Evolutionary conservation across 2,113 vertebrate species (phyloP).

Genomic region (Hemiprocne comata): DNA sequence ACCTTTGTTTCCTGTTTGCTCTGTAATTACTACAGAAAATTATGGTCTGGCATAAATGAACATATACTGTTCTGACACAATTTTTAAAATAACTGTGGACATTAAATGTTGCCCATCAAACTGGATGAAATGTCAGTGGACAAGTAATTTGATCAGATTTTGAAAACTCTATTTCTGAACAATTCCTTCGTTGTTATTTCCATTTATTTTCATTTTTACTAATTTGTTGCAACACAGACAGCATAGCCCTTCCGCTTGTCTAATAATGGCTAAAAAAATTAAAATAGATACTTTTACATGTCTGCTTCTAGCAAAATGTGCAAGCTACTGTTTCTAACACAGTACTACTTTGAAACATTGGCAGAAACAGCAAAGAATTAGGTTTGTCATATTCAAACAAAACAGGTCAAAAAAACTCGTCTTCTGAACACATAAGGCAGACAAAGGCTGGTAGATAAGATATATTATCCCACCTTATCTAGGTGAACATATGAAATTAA

Average conservation of each 20-base stretch:
- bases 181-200: background rate
- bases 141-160: background rate
- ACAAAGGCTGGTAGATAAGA: background rate
- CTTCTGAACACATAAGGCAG: background rate
- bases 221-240: background rate
- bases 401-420: background rate
- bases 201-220: background rate
- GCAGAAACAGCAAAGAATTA: background rate
- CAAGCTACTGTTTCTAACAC: background rate
- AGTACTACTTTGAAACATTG: background rate
- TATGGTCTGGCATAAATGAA: background rate
- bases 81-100: background rate
- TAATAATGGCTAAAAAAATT: background rate
- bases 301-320: background rate
- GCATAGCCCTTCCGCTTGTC: background rate
- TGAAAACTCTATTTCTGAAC: background rate
- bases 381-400: background rate
- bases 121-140: background rate
- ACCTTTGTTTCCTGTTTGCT: constrained; percentile 14
- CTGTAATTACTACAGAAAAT: constrained; percentile 34
- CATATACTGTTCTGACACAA: background rate
- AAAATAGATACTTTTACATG: background rate
- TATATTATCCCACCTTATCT: background rate
- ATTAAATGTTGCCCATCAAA: background rate
- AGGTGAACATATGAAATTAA: background rate